Base-by-base conservation (phyloP, 2,113 vertebrate species). In the Datnioides undecimradiatus region DNA sequence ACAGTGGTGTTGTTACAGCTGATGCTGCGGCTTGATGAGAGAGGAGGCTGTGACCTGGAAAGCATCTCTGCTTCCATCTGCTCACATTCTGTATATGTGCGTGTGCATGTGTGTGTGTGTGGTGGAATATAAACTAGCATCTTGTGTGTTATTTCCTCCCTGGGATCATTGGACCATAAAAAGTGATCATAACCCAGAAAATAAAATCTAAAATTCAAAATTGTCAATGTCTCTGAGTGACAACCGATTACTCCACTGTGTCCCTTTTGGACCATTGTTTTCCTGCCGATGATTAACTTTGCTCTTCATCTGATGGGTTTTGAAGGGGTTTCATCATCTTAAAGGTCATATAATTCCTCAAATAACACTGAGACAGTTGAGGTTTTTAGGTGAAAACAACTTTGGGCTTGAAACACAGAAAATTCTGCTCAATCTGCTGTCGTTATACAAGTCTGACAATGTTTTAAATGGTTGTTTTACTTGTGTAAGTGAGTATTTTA, bases 41-140 rank as follows among this genome's bases (percentile, higher is more conserved):
- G 51, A 43, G 25, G 45, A 73, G 40, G 80, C 59, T 8, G 4
- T 75, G 68, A 85, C 75, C 66, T 4, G 36, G 67, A 80, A 85
- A 76, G 51, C 38, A 65, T 68, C 9, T 11, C 38, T 63, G 41
- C 29, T 63, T 55, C 72, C 71, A 66, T 87, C 79, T 60, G 71
- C 55, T 75, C 59, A 40, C 40, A 52, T 65, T 40, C 13, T 68
- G 21, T 51, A 5, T 51, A 33, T 45, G 19, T 59, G 49, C 54
- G 43, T 48, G 17, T 59, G 17, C 41, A 31, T 58, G 62, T 45
- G 21, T 60, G 51, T 60, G 34, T 65, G 40, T 46, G 43, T 29
- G 55, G 8, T 60, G 45, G 25, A 21, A 55, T 11, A 13, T 12
- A 23, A 23, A 55, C 25, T 11, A 17, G 31, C 48, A 73, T 13